These are phyloP conservation scores for Tapera naevia DNA, from an alignment of 2,797 vertebrate species.

Conservation along the genomic window DNA sequence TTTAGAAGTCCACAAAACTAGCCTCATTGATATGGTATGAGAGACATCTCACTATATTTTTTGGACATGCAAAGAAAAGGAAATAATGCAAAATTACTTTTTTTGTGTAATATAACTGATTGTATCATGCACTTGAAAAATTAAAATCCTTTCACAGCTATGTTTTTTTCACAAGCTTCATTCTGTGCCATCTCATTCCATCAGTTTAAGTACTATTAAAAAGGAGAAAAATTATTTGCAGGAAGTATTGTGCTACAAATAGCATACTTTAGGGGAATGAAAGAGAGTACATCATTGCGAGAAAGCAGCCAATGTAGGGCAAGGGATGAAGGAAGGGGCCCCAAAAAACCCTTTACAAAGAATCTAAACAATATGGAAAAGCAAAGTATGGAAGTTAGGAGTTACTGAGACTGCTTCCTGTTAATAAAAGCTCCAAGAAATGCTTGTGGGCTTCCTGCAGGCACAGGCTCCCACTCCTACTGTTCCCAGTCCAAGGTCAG, in stretches of 20 bases:
- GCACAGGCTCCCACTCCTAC: neutral
- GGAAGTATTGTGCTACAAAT: neutral
- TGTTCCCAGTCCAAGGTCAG: neutral
- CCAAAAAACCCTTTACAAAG: neutral
- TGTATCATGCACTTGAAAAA: neutral
- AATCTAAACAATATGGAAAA: neutral
- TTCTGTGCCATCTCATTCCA: neutral
- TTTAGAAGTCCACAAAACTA: neutral
- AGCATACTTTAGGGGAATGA: neutral
- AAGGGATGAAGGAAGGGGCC: neutral
- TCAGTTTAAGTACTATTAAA: neutral
- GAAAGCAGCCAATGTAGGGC: neutral
- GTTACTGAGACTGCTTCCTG: neutral
- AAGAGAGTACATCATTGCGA: neutral
- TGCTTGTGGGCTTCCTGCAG: neutral
- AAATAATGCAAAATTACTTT: neutral
- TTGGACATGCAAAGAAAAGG: neutral
- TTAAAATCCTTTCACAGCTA: neutral
- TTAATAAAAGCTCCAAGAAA: neutral
- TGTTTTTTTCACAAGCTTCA: neutral
- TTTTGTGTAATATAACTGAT: neutral
- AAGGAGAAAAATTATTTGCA: neutral
- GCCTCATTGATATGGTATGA: neutral
- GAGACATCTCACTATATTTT: neutral
- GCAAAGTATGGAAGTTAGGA: neutral